Conservation (phyloP, 1,140 invertebrate species). For the Pantala flavescens region DNA sequence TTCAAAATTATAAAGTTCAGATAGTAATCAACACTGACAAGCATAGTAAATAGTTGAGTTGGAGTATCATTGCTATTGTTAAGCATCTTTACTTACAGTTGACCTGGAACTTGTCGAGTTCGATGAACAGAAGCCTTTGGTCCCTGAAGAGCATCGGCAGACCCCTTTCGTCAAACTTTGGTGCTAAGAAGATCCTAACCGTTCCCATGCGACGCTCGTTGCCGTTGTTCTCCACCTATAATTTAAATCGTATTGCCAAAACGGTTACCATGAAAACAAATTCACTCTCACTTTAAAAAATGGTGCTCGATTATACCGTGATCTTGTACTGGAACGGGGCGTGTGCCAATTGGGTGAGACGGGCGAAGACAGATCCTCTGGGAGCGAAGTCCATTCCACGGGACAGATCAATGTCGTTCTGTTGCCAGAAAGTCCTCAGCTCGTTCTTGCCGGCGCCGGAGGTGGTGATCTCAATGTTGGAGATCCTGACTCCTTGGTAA, state of each 20-base stretch:
- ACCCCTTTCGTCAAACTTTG: slow-evolving; percentile 44
- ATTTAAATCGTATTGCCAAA: not conserved
- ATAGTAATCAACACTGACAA: too few species aligned
- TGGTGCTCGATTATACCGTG: not conserved
- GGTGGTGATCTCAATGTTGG: slow-evolving; percentile 21
- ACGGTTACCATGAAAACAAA: not conserved
- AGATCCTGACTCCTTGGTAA: slow-evolving; percentile 26
- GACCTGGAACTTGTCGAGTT: slow-evolving; percentile 45
- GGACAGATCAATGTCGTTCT: slow-evolving; percentile 38
- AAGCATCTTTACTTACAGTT: slow-evolving; percentile 41
- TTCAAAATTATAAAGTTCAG: not conserved
- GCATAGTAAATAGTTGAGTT: too few species aligned
- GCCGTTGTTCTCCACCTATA: slow-evolving; percentile 32
- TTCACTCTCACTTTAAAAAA: not conserved
- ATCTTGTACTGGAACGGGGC: slow-evolving; percentile 33
- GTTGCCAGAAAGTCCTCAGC: slow-evolving; percentile 40
- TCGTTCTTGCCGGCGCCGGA: slow-evolving; percentile 25
- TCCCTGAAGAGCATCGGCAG: slow-evolving; percentile 37
- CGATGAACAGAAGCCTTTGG: slow-evolving; percentile 42
- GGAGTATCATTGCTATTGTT: too few species aligned
- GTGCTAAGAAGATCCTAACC: slow-evolving; percentile 48
- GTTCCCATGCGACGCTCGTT: slow-evolving; percentile 35
- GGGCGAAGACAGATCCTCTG: slow-evolving; percentile 34
- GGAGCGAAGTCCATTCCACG: slow-evolving; percentile 40
- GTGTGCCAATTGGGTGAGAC: slow-evolving; percentile 41